Base-by-base conservation (phyloP, 92 coral and sea anemone genomes). In the Chrysogorgia sp. region DNA sequence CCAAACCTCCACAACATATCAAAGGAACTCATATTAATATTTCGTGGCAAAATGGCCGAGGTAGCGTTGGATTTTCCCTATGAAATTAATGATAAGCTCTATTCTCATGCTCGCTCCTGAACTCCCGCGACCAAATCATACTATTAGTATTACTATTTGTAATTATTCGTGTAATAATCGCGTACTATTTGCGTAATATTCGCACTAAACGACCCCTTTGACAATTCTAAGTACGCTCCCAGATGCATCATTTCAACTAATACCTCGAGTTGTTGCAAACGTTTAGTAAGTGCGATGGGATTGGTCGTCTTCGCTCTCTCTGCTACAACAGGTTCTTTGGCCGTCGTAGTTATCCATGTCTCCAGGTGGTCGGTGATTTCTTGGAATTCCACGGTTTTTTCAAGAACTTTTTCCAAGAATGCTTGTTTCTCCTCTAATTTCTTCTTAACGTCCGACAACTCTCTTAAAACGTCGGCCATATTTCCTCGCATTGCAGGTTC, bases 201-300 rank as follows among this genome's bases (percentile, higher is more conserved):
- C n/a, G n/a, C n/a, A n/a, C n/a, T n/a, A n/a, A n/a, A n/a, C n/a
- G n/a, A n/a, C n/a, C n/a, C n/a, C n/a, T n/a, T n/a, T n/a, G n/a
- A n/a, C n/a, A n/a, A n/a, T n/a, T n/a, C n/a, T n/a, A n/a, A n/a
- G n/a, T n/a, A n/a, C n/a, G n/a, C n/a, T n/a, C n/a, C n/a, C n/a
- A n/a, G n/a, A n/a, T n/a, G n/a, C n/a, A n/a, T n/a, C 2, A 47
- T 47, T 7, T 15, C n/a, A 15, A 68, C 19, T 52, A 87, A 48
- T 28, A 93, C 98, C 90, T 91, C 98, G 1, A 92, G 88, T 69
- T 92, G 94, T 52, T 91, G 92, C 21, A 94, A 89, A 70, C 92
- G 87, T 84, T 75, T 89, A 70, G 71, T 75, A 45, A 92, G 90
- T 34, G 90, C 90, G 29, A 76, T 83, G 14, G 97, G 91, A 62